Evolutionary conservation across 2,797 vertebrate genomes (phyloP), one percentile per base, ranked within the genome.

Genomic region (Acanthurus tractus): DNA sequence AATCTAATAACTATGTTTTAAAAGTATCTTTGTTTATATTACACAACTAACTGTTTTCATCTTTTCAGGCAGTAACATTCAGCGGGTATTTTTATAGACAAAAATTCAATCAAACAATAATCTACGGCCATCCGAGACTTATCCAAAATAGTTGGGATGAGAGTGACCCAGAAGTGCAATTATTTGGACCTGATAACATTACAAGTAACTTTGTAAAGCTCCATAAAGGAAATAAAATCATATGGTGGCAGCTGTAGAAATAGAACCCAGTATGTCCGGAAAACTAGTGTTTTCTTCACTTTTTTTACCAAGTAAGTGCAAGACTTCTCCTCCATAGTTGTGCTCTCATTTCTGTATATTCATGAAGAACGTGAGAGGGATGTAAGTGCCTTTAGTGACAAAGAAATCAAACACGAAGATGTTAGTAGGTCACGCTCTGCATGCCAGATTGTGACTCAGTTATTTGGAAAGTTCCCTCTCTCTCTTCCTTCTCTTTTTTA

Each of bases 191-290:
- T 58, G 49, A 85, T 88, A 0, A 69, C 23, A 84, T 89, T 80
- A 78, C 15, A 52, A 20, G 8, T 83, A 86, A 88, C 52, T 79
- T 42, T 66, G 56, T 83, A 61, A 81, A 63, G 74, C 7, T 44
- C 38, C 23, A 40, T 66, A 59, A 1, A 45, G 59, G 25, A 63
- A 75, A 89, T 63, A 52, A 70, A 79, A 53, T 79, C 78, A 86
- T 82, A 79, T 88, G 76, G 57, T 11, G 34, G 23, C 50, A 59
- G 36, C 70, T 79, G 71, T 54, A 40, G 38, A 9, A 9, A 74
- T 1, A 49, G 12, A 70, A 49, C 48, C n/a, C 54, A 12, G 36
- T 0, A 0, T 23, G 71, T 40, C 10, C 49, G 15, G 10, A 56
- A 83, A 71, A 25, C 25, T 5, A 8, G 0, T 36, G 9, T 50